Conservation (phyloP, 2,797 vertebrate species). For the Thaleichthys pacificus region DNA sequence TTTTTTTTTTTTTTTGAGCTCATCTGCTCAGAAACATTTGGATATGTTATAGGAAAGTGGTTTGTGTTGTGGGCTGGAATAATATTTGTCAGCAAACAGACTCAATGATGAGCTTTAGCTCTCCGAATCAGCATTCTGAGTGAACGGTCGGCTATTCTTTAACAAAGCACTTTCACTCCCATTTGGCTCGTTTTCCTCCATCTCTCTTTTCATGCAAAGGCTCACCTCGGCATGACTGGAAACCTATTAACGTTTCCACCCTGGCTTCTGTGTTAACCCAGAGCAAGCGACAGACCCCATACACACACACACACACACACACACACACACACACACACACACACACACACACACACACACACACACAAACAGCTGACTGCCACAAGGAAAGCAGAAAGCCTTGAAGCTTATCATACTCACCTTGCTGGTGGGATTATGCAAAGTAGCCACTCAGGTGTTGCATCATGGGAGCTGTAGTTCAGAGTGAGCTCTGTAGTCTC, state of each 20-base stretch:
- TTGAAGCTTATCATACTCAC: conserved; percentile 52
- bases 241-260: conserved; percentile 56
- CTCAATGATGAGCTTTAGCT: conserved; percentile 29
- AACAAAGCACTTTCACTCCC: conserved; percentile 30
- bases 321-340: too few species aligned
- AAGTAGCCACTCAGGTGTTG: conserved; percentile 47
- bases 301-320: too few species aligned
- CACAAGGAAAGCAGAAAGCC: conserved; percentile 31
- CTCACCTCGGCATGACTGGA: conserved; percentile 25
- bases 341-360: too few species aligned
- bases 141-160: conserved; percentile 29
- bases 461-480: conserved; percentile 34
- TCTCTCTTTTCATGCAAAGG: conserved; percentile 26
- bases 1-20: conserved; percentile 24
- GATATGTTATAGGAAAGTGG: conserved; percentile 21
- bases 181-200: conserved; percentile 27
- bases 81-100: conserved; percentile 16
- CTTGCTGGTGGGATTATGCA: conserved; percentile 56
- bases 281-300: conserved; percentile 37
- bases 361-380: conserved; percentile 60
- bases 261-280: conserved; percentile 57
- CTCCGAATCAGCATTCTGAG: conserved; percentile 43
- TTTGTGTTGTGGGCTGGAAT: conserved; percentile 43
- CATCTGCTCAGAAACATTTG: conserved; percentile 43
- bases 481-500: conserved; percentile 20